Evolutionary conservation across 2,113 vertebrate species (phyloP).

Genomic region (Serilophus lunatus): DNA sequence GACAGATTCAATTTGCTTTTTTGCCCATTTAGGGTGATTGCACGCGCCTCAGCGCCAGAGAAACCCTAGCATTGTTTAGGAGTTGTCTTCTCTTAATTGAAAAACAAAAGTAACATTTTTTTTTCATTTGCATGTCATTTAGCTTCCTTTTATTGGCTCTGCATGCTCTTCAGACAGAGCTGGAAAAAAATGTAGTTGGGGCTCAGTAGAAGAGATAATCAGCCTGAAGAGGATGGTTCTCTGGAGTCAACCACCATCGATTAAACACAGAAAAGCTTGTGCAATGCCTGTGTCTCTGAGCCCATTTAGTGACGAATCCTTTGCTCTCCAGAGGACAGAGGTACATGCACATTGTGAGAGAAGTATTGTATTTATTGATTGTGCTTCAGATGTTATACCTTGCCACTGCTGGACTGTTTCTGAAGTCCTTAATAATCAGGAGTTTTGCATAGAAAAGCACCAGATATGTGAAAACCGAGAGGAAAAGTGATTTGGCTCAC

Average conservation of each 20-base stretch:
- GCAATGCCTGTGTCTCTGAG: neutral
- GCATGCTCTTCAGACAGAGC: neutral
- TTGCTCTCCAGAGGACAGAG: neutral
- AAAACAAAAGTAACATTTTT: slow-evolving; percentile 39
- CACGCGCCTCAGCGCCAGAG: neutral
- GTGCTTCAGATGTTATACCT: neutral
- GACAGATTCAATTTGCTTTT: neutral
- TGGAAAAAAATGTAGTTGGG: neutral
- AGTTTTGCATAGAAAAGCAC: neutral
- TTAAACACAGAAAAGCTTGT: neutral
- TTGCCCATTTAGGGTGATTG: slow-evolving; percentile 4
- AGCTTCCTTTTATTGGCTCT: slow-evolving; percentile 16
- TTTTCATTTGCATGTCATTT: neutral
- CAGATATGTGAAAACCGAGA: neutral
- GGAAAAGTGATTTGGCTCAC: neutral
- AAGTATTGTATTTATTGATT: neutral
- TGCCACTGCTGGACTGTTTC: neutral
- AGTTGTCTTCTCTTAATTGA: slow-evolving; percentile 39
- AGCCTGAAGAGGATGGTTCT: neutral
- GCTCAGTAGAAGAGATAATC: slow-evolving; percentile 3
- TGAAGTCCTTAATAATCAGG: neutral
- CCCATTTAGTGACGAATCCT: neutral
- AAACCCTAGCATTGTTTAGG: slow-evolving; percentile 1
- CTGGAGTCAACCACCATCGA: neutral
- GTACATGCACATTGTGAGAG: accelerated